Percentiles rank a stretch among this genome's conserved stretches.
Evolutionary conservation across 2,797 vertebrate genomes (phyloP).

Genomic region (Sardinella longiceps): DNA sequence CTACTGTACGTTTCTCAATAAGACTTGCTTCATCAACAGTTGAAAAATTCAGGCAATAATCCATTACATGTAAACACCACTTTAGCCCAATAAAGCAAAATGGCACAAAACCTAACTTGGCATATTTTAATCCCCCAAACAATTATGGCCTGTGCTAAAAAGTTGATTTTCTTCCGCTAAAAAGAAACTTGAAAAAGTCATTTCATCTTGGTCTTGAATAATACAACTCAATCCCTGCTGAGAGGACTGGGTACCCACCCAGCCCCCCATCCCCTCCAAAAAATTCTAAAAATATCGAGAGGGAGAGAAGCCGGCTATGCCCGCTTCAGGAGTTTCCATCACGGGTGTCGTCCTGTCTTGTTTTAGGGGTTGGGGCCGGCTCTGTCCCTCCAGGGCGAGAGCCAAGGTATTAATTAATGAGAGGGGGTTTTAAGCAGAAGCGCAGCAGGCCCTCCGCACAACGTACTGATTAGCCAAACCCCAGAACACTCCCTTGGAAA

Average conservation of each 20-base stretch:
- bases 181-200: not conserved
- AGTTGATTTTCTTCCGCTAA: not conserved
- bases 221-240: not conserved
- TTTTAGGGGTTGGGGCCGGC: conserved; percentile 1
- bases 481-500: conserved; percentile 42
- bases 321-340: conserved; percentile 25
- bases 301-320: not conserved
- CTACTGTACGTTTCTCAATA: not conserved
- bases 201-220: not conserved
- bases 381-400: conserved; percentile 27
- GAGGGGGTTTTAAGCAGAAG: not conserved
- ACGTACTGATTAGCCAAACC: conserved; percentile 48
- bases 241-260: not conserved
- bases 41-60: not conserved
- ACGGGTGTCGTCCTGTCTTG: conserved; percentile 40
- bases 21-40: not conserved
- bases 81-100: not conserved
- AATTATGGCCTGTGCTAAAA: not conserved
- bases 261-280: not conserved
- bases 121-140: not conserved
- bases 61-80: not conserved
- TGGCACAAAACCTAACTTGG: not conserved
- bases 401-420: conserved; percentile 51
- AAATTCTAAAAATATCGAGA: not conserved
- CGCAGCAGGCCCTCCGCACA: conserved; percentile 34